phyloP scores from a whole-genome alignment of 2,797 vertebrate species.

The Synanceia verrucosa region DNA sequence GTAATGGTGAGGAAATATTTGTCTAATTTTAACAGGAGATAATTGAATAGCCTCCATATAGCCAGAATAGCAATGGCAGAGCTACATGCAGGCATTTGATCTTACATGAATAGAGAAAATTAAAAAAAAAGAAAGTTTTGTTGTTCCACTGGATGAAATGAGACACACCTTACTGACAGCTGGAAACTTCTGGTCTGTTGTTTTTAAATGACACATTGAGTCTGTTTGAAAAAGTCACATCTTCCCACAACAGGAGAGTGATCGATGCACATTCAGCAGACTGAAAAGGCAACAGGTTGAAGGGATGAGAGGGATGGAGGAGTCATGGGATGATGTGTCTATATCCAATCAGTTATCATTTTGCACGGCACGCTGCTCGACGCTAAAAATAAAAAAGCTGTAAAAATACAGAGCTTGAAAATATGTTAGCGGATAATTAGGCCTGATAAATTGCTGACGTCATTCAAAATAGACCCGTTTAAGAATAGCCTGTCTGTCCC shows the following conservation, averaged over 20 bases:
- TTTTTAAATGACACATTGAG: background rate
- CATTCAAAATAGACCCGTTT: conserved; percentile 62
- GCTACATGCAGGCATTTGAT: conserved; percentile 39
- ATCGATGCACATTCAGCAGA: background rate
- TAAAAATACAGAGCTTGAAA: conserved; percentile 49
- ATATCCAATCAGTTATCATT: conserved; percentile 17
- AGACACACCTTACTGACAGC: background rate
- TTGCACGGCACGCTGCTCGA: background rate
- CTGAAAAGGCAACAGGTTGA: conserved; percentile 5
- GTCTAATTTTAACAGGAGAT: conserved; percentile 79
- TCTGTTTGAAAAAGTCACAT: background rate
- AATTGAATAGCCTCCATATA: conserved; percentile 75
- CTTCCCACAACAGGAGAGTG: no score
- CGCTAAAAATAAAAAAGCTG: conserved; percentile 56
- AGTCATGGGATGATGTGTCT: conserved; percentile 20
- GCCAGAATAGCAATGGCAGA: conserved; percentile 48
- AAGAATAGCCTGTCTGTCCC: conserved; percentile 71
- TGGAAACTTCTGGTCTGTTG: background rate
- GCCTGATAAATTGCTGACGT: conserved; percentile 66
- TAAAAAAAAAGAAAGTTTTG: background rate
- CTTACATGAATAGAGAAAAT: conserved; percentile 33
- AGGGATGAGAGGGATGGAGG: conserved; percentile 6
- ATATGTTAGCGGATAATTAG: conserved; percentile 58
- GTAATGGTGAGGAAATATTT: conserved; percentile 71
- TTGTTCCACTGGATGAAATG: background rate